Base-by-base conservation (phyloP, 2,888 invertebrate genomes). In the Lamellibrachia columna region DNA sequence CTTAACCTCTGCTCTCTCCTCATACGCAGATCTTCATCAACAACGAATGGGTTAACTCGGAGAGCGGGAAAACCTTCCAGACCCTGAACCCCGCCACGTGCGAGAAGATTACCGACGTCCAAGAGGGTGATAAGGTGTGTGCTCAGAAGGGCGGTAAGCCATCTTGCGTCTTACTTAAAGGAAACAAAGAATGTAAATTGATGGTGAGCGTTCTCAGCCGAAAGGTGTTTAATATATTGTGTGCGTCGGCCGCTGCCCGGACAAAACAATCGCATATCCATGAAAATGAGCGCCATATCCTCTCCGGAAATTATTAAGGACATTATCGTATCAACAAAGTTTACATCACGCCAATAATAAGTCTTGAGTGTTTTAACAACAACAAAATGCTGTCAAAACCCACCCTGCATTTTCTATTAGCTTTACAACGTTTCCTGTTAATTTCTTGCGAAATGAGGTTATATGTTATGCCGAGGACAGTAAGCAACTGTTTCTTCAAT, bases 81-180 rank as follows among this genome's bases (percentile, higher is more conserved):
- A 98, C 98, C 6, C 96, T 98, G 95, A 99, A 99, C 96, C 99
- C 99, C 92, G 97, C 98, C 52, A 98, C 97, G 95, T 96, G 95
- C 55, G 94, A 95, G 93, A 95, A 95, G 90, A 95, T 96, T 40
- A 94, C 95, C 93, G 95, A 96, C 58, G 95, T 96, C 3, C 95
- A 96, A 90, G 96, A 96, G 93, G 96, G 95, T 4, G 96, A 96
- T 93, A 96, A 96, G 95, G 96, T 96, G 90, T 1, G 22, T 91
- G 98, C 99, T 0, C 96, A 99, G 93, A 99, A 99, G 97, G 99
- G 99, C 96, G 99, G 99, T 52, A 99, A 99, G 96, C 99, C 99
- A 0, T 99, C 97, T 96, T 22, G 75, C 75, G 15, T 22, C 28
- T 22, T 90, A 60, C 60, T 91, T 53, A 22, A 22, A 75, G 28